Evolutionary conservation across 23 tunicate genomes (phyloP), one percentile per base, ranked within the genome.

Genomic region (Diplosoma virens): DNA sequence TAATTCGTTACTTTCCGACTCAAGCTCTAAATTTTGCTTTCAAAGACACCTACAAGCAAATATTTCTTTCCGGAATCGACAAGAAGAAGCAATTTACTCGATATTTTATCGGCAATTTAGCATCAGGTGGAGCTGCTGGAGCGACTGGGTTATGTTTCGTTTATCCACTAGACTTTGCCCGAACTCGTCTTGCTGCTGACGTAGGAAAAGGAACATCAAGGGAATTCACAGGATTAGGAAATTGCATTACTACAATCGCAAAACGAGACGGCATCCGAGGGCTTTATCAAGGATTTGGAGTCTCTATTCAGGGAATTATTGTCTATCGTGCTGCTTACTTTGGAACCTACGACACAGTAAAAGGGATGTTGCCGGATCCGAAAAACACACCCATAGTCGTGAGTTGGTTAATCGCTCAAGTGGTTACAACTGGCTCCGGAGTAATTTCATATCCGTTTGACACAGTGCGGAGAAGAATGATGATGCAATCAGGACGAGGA

Each of bases 81-180:
- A 93, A 82, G 66, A 85, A 90, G 60, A 86, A 81, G 14, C 98
- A 86, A 53, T 86, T 85, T 67, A 69, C 82, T 22, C 87, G 88
- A 6, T 85, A 93, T 67, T 93, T 93, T 82, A 63, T 82, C 31
- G 93, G 95, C 9, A 94, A 94, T 65, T 73, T 94, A 26, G 98
- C 98, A 1, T 94, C 98, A 30, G 98, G 98, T 82, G 98, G 98
- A 58, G 93, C 93, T 30, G 98, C 98, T 79, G 98, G 98, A 14
- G 87, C 98, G 1, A 87, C 93, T 25, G 93, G 95, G 66, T 67
- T 94, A 33, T 87, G 95, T 79, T 82, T 94, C 32, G 98, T 94
- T 27, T 94, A 94, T 68, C 93, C 98, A 23, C 80, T 94, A 25
- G 98, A 93, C 48, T 93, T 86, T 45, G 98, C 98, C 78, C 84